Percentiles rank a stretch among this genome's conserved stretches.
Conservation (phyloP, 2,888 invertebrate genomes). For the Chalcis sispes region DNA sequence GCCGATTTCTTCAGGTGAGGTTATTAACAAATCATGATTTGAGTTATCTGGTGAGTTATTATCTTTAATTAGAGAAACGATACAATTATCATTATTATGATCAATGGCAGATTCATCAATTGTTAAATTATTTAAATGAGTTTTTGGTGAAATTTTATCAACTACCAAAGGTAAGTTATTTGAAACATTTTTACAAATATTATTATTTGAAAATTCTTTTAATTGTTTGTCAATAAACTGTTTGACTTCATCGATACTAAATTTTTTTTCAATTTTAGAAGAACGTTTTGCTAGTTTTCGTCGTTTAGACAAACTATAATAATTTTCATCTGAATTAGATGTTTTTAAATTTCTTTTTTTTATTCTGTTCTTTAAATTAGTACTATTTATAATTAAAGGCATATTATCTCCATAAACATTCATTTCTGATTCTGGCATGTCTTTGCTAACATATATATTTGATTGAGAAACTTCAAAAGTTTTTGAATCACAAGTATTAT, state of each 20-base stretch:
- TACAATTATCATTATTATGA: too few species aligned
- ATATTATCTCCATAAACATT: constrained; percentile 1
- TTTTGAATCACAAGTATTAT: not conserved
- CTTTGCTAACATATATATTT: not conserved
- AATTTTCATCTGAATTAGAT: not conserved
- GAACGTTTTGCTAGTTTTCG: constrained; percentile 10
- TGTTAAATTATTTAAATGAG: too few species aligned
- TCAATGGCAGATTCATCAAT: too few species aligned
- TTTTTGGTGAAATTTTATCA: not conserved
- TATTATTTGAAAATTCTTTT: too few species aligned
- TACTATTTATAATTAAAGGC: not conserved
- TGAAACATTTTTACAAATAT: too few species aligned
- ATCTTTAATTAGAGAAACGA: too few species aligned
- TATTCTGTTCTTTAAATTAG: constrained; percentile 25
- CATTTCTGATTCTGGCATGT: constrained; percentile 41
- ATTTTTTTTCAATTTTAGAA: not conserved
- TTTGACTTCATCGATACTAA: too few species aligned
- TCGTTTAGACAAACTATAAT: constrained; percentile 16
- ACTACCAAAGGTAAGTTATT: too few species aligned
- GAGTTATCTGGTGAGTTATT: too few species aligned
- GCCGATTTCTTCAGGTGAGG: too few species aligned
- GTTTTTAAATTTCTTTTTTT: constrained; percentile 7
- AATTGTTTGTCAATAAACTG: too few species aligned
- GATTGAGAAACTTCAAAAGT: not conserved
- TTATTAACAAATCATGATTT: too few species aligned